phyloP scores from a whole-genome alignment of 2,888 invertebrate species.

The Macaria notata region DNA sequence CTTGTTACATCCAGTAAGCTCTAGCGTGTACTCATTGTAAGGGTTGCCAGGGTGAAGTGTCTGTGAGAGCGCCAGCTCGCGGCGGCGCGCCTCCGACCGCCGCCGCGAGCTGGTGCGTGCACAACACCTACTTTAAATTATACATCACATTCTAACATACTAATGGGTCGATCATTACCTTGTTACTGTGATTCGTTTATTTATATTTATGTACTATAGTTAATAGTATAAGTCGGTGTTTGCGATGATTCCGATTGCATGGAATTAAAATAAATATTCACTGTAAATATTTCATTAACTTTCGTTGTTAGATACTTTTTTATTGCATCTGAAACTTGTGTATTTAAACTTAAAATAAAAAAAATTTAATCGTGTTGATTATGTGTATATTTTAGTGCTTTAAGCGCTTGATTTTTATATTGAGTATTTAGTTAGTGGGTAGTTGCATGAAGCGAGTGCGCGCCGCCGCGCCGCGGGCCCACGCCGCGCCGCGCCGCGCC shows the following conservation, averaged over 20 bases:
- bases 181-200: slow-evolving; percentile 78
- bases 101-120: too few relatives aligned
- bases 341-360: slow-evolving; percentile 2
- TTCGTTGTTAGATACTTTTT: slow-evolving; percentile 52
- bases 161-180: slow-evolving; percentile 53
- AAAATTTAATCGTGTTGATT: slow-evolving; percentile 47
- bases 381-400: slow-evolving; percentile 69
- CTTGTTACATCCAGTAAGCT: too few relatives aligned
- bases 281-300: slow-evolving; percentile 47
- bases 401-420: slow-evolving; percentile 73
- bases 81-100: too few relatives aligned
- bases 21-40: too few relatives aligned
- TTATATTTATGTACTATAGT: slow-evolving; percentile 51
- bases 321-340: neutral
- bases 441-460: neutral
- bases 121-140: slow-evolving; percentile 7
- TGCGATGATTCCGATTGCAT: slow-evolving; percentile 55
- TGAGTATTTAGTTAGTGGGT: slow-evolving; percentile 57
- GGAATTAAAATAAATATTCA: slow-evolving; percentile 36
- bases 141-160: slow-evolving; percentile 62
- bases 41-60: too few relatives aligned
- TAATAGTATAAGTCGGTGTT: slow-evolving; percentile 54
- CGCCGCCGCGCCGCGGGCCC: too few relatives aligned
- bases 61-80: too few relatives aligned
- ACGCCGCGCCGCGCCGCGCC: too few relatives aligned